Conservation (phyloP, 2,888 invertebrate species). For the Drosophila neoperkinsi region DNA sequence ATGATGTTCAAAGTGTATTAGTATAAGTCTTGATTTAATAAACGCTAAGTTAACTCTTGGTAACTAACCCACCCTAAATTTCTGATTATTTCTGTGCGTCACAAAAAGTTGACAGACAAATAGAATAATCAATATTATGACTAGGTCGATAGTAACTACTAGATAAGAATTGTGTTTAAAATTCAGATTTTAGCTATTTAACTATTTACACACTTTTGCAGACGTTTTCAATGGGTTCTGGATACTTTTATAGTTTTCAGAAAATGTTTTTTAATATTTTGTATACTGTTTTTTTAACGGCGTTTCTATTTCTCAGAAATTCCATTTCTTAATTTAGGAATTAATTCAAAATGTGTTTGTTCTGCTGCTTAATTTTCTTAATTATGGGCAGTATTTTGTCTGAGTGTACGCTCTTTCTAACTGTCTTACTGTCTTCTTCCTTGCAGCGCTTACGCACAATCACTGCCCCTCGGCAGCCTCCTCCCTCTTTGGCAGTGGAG, state of each 20-base stretch:
- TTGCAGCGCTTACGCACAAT: slow-evolving; percentile 65
- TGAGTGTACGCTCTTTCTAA: slow-evolving; percentile 1
- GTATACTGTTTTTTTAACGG: neutral
- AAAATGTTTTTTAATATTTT: neutral
- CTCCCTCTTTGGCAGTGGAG: slow-evolving; percentile 80
- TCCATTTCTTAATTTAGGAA: neutral
- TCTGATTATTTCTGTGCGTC: too few species aligned
- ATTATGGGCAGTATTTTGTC: neutral
- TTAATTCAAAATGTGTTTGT: neutral
- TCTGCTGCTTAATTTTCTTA: neutral
- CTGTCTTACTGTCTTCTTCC: neutral
- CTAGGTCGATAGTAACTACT: fast-evolving
- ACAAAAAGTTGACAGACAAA: too few species aligned
- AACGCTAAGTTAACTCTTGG: neutral
- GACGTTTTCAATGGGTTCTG: fast-evolving
- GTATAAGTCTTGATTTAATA: neutral
- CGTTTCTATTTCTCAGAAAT: neutral
- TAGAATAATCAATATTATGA: too few species aligned
- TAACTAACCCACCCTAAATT: neutral
- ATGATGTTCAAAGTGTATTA: neutral
- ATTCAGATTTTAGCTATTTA: too few species aligned
- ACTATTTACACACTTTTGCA: too few species aligned
- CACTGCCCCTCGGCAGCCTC: slow-evolving; percentile 56
- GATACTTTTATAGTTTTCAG: neutral
- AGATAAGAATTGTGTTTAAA: too few species aligned